Conservation (phyloP, 64 coral and sea anemone species). For the Anthopleura sola region DNA sequence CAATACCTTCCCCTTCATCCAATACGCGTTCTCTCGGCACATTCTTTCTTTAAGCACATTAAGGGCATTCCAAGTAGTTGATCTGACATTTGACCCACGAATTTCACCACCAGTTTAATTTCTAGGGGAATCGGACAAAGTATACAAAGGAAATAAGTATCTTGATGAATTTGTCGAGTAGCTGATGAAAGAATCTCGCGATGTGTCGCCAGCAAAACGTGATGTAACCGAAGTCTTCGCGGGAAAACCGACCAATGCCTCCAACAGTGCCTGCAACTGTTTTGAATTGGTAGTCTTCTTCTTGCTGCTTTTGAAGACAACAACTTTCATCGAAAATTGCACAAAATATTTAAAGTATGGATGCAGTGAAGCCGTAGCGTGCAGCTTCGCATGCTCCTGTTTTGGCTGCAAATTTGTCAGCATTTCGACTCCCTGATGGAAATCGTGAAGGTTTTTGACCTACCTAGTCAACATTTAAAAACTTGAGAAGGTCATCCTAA, state of each 20-base stretch:
- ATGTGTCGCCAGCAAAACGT: neutral
- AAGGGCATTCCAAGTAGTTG: neutral
- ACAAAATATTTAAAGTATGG: neutral
- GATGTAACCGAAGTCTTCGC: neutral
- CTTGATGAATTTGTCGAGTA: neutral
- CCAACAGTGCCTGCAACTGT: neutral
- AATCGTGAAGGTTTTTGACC: neutral
- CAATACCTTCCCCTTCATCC: neutral
- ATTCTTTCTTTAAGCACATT: neutral
- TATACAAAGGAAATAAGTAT: neutral
- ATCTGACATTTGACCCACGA: neutral
- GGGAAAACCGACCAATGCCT: neutral
- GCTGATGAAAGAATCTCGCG: neutral
- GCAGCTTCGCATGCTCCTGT: neutral
- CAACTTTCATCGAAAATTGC: neutral
- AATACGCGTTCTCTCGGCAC: neutral
- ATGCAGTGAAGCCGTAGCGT: neutral
- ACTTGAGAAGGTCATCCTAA: too few species aligned
- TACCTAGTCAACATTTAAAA: too few species aligned
- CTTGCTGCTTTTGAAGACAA: neutral
- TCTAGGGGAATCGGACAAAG: neutral
- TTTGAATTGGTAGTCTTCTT: neutral
- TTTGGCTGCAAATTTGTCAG: constrained; percentile 2
- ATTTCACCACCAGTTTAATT: neutral
- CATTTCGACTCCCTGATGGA: neutral